Conservation (phyloP, 30 jellyfish, hydroid and myxozoan species). For the Mastigias papua region DNA sequence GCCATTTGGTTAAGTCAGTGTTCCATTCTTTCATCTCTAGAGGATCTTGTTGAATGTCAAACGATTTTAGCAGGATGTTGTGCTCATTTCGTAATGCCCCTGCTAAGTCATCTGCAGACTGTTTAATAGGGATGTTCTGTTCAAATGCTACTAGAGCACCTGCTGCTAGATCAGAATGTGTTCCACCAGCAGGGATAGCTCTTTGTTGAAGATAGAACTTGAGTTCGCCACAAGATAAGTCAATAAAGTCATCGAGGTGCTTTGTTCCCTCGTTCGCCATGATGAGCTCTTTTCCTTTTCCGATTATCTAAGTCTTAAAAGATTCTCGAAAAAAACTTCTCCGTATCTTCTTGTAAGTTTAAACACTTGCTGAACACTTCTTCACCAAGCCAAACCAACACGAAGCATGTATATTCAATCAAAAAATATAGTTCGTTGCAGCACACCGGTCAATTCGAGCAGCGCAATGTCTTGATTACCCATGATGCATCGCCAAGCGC, state of each 20-base stretch:
- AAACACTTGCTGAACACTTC: neutral
- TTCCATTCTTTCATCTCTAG: conserved; percentile 44
- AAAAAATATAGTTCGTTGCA: neutral
- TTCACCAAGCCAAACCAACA: neutral
- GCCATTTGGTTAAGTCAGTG: conserved; percentile 69
- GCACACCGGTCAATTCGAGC: conserved; percentile 29
- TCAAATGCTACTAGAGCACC: conserved; percentile 49
- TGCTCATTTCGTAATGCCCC: conserved; percentile 23
- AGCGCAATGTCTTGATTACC: conserved; percentile 57
- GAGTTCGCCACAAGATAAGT: no score
- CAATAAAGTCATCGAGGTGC: no score
- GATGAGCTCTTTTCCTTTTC: no score
- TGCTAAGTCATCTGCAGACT: conserved; percentile 50
- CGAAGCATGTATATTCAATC: neutral
- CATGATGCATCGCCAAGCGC: conserved; percentile 59
- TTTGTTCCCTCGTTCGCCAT: no score
- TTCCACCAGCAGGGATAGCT: conserved; percentile 45
- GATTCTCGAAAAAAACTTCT: neutral
- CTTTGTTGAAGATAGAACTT: conserved; percentile 54
- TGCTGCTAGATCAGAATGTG: conserved; percentile 55
- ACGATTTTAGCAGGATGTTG: conserved; percentile 8
- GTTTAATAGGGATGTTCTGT: conserved; percentile 11
- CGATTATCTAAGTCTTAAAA: no score
- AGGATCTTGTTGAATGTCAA: conserved; percentile 46
- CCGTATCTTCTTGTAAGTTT: neutral